Evolutionary conservation across 2,113 vertebrate species (phyloP).

Genomic region (Lanius ludovicianus): DNA sequence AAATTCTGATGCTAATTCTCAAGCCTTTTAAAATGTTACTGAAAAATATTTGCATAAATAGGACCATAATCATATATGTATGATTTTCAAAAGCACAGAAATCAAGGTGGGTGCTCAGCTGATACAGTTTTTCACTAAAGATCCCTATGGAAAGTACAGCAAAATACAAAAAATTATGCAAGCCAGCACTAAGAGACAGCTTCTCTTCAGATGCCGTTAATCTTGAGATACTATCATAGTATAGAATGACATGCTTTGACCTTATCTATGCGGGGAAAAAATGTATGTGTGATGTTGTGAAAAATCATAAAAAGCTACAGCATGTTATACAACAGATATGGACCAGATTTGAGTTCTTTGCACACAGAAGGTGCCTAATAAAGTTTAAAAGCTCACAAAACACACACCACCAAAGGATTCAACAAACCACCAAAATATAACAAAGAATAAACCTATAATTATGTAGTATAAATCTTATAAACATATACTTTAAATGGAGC

Average conservation of each 20-base stretch:
- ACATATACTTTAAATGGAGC: background rate
- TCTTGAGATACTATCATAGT: background rate
- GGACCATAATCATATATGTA: background rate
- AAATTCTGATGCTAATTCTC: background rate
- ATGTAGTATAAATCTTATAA: background rate
- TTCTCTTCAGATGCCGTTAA: background rate
- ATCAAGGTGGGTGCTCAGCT: accelerated
- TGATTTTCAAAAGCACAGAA: background rate
- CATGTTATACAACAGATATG: background rate
- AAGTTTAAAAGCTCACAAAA: background rate
- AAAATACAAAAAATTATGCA: background rate
- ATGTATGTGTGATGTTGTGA: background rate
- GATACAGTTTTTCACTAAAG: background rate
- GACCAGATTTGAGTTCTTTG: background rate
- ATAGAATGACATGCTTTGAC: background rate
- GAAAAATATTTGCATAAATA: background rate
- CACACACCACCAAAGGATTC: background rate
- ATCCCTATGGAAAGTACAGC: background rate
- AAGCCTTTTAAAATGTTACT: background rate
- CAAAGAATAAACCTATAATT: background rate
- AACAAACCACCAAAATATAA: background rate
- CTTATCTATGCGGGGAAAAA: background rate
- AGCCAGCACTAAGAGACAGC: background rate
- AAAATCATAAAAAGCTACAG: background rate
- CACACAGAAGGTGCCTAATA: background rate